Evolutionary conservation across 2,797 vertebrate genomes (phyloP).

Genomic region (Fratercula arctica): DNA sequence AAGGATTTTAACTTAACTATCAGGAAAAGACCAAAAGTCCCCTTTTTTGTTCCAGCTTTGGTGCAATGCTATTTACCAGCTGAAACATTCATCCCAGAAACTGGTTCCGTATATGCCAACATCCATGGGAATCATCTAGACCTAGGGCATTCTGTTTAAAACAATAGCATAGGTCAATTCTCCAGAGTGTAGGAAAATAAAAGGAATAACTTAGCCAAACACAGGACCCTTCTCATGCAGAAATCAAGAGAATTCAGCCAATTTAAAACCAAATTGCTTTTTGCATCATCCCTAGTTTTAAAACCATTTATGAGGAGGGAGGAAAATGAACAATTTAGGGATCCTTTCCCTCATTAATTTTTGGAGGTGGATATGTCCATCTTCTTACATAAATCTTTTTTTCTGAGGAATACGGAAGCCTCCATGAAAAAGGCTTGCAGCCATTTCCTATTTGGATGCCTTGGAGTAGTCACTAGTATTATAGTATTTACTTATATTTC

Average conservation of each 20-base stretch:
- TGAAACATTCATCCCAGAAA: neutral
- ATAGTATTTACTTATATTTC: neutral
- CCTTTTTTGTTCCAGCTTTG: neutral
- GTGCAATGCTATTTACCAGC: neutral
- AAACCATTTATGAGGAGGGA: neutral
- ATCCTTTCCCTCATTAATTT: neutral
- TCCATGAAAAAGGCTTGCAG: neutral
- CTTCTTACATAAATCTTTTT: neutral
- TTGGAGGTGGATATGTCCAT: neutral
- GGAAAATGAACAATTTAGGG: neutral
- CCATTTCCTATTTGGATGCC: neutral
- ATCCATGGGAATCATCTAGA: neutral
- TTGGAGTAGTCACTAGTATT: neutral
- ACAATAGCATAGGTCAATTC: neutral
- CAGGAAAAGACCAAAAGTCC: neutral
- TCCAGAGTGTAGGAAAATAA: neutral
- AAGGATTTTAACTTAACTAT: neutral
- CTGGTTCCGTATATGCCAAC: neutral
- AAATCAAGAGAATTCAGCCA: neutral
- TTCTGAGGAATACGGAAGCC: neutral
- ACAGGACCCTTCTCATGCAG: neutral
- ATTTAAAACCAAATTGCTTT: neutral
- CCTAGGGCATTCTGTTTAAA: neutral
- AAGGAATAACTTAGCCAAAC: neutral
- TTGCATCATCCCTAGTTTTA: accelerated